Percentiles rank a stretch among this genome's conserved stretches.
Conservation (phyloP, 2,888 invertebrate genomes). For the Heliothis peltigera region DNA sequence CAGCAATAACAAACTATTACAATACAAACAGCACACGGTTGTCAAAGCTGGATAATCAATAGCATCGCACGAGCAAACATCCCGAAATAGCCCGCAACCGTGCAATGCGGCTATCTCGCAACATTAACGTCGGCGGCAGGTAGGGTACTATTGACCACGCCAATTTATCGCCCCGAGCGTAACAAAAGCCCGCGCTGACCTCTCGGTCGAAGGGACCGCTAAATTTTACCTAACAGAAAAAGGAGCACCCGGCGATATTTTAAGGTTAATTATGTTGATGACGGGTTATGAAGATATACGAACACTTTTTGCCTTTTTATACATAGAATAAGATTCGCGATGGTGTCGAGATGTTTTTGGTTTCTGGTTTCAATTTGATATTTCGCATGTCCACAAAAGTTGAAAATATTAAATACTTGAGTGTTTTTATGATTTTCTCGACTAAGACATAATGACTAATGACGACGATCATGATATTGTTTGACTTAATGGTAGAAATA, state of each 20-base stretch:
- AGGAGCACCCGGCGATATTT: constrained; percentile 66
- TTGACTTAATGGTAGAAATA: too few species aligned
- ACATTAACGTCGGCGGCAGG: constrained; percentile 61
- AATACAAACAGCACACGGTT: not conserved
- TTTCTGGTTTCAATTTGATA: constrained; percentile 22
- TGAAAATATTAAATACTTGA: not conserved
- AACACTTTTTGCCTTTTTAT: not conserved
- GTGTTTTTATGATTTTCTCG: too few species aligned
- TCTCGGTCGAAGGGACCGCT: constrained; percentile 66
- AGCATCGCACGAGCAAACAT: constrained; percentile 41
- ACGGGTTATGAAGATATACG: constrained; percentile 51
- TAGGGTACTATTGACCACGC: constrained; percentile 60
- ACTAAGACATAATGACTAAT: too few species aligned
- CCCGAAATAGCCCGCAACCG: constrained; percentile 39
- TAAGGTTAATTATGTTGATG: constrained; percentile 58
- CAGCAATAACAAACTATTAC: not conserved
- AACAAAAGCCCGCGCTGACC: constrained; percentile 67
- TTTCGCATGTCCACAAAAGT: not conserved
- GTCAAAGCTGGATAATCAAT: constrained; percentile 54
- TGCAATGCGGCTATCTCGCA: constrained; percentile 47
- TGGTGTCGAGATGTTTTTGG: not conserved
- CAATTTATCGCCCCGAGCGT: constrained; percentile 67
- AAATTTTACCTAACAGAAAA: constrained; percentile 69
- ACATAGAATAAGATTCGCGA: constrained; percentile 12
- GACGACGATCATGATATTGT: not conserved